Evolutionary conservation across 2,888 invertebrate species (phyloP), one percentile per base, ranked within the genome.

Genomic region (Athalia cordata): DNA sequence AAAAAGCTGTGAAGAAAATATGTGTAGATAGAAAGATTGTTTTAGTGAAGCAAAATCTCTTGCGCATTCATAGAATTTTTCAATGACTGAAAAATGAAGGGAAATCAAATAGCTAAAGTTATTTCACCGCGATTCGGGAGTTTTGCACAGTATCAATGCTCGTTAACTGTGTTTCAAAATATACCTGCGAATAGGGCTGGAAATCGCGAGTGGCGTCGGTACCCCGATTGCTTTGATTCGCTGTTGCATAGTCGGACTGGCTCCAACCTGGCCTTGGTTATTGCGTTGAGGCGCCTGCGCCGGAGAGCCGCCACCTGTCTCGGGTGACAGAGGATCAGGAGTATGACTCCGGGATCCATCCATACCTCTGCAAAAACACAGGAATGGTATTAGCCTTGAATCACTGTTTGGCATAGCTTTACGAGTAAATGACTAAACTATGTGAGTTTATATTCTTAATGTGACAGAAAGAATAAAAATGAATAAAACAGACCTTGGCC

Each of bases 171-270:
- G 3, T 50, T 50, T 61, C 15, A 75, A 72, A 82, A 87, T 91
- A 91, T 93, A 96, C 96, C 96, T 96, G 92, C 96, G 92, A 85
- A 96, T 95, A 80, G 96, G 96, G 91, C 96, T 96, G 92, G 94
- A 95, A 92, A 96, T 93, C 7, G 96, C 96, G 78, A 97, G 92
- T 59, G 97, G 97, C 81, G 97, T 97, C 79, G 97, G 96, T 83
- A 97, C 96, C 75, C 97, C 97, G 79, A 97, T 93, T 80, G 96
- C 96, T 91, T 97, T 96, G 87, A 97, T 96, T 87, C 97, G 93
- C 91, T 97, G 97, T 90, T 96, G 96, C 95, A 96, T 96, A 74
- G 96, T 97, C 78, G 96, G 96, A 86, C 96, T 96, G 50, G 93
- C 93, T 79, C 93, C 90, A 82, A 92, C 92, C 9, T 91, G 91